Evolutionary conservation across 2,888 invertebrate species (phyloP).

Genomic region (Acanthosepion lycidas): DNA sequence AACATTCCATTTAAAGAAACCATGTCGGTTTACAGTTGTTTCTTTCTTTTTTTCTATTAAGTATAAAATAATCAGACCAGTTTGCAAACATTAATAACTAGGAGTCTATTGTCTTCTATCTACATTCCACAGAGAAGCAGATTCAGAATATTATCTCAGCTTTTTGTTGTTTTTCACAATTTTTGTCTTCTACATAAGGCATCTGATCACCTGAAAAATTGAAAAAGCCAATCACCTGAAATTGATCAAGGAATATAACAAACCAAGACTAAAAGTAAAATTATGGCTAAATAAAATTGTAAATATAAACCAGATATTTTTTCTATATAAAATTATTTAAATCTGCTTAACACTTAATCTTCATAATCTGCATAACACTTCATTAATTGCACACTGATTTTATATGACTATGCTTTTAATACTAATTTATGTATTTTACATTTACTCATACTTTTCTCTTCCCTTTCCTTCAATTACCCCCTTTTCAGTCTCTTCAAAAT

Average conservation of each 20-base stretch:
- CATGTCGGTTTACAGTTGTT: neutral
- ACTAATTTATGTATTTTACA: too few species aligned
- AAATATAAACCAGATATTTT: neutral
- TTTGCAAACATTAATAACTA: neutral
- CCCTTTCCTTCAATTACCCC: too few species aligned
- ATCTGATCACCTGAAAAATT: neutral
- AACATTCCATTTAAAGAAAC: neutral
- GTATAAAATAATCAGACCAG: neutral
- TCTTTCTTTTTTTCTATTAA: neutral
- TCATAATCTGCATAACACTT: too few species aligned
- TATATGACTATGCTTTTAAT: too few species aligned
- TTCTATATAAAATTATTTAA: too few species aligned
- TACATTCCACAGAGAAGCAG: neutral
- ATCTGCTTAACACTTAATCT: too few species aligned
- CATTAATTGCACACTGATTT: too few species aligned
- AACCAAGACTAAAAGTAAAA: neutral
- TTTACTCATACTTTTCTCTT: too few species aligned
- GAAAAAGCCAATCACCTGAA: neutral
- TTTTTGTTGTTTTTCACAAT: neutral
- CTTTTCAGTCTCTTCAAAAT: neutral
- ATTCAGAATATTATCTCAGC: neutral
- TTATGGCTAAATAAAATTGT: neutral
- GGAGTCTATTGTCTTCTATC: neutral
- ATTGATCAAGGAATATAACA: neutral
- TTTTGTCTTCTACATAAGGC: neutral